Percentiles rank a stretch among this genome's conserved stretches.
phyloP scores from a whole-genome alignment of 2,797 vertebrate species.

The Pyrocephalus nanus region DNA sequence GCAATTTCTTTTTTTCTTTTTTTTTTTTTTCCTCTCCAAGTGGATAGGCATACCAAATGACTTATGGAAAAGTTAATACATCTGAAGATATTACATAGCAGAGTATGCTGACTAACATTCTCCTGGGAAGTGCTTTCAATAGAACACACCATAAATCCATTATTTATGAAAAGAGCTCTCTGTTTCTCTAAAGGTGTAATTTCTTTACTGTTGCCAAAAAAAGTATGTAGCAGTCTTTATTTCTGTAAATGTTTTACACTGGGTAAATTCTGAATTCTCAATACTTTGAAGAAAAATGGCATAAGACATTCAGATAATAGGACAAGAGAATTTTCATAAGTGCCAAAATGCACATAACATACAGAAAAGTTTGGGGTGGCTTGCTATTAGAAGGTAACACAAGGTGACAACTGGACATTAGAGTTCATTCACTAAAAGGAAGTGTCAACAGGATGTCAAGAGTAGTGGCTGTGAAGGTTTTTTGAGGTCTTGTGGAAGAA shows the following conservation, averaged over 20 bases:
- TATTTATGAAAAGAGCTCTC: slow-evolving; percentile 15
- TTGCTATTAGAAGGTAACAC: not conserved
- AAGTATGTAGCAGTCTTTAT: not conserved
- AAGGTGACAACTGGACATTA: not conserved
- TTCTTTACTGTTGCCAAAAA: slow-evolving; percentile 7
- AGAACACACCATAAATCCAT: slow-evolving; percentile 2
- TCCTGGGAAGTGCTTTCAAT: slow-evolving; percentile 34
- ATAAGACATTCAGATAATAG: not conserved
- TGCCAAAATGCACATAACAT: not conserved
- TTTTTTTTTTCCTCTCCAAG: not conserved
- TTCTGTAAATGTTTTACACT: not conserved
- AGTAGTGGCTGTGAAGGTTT: not conserved
- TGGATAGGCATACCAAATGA: not conserved
- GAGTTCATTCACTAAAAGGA: not conserved
- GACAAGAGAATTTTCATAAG: not conserved
- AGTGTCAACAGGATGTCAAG: not conserved
- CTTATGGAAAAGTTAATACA: slow-evolving; percentile 34
- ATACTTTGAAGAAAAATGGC: not conserved
- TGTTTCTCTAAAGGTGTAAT: slow-evolving; percentile 12
- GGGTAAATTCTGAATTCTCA: not conserved
- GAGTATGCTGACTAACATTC: slow-evolving; percentile 24
- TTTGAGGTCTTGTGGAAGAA: not conserved
- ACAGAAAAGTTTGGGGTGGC: not conserved
- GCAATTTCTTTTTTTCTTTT: not conserved
- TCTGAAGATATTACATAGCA: slow-evolving; percentile 12